Percentiles rank a stretch among this genome's conserved stretches.
Evolutionary conservation across 1,140 invertebrate genomes (phyloP).

Genomic region (Drosophila takahashii): DNA sequence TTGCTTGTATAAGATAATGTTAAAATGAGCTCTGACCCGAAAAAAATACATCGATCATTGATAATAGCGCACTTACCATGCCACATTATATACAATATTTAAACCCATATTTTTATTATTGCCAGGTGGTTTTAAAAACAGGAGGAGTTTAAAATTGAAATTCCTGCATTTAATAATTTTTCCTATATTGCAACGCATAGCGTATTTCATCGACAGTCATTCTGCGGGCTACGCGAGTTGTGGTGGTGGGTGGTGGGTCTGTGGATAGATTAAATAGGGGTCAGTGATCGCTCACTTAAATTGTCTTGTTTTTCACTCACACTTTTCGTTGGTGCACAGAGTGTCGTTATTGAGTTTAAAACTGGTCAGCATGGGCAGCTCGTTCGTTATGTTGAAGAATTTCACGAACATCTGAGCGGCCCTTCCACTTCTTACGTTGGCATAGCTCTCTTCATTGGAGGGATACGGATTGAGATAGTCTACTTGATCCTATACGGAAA

Average conservation of each 20-base stretch:
- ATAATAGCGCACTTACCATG: too few species aligned
- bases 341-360: neutral
- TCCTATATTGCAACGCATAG: neutral
- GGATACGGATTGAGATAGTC: neutral
- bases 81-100: too few species aligned
- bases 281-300: neutral
- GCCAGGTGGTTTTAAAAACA: too few species aligned
- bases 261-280: neutral
- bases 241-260: neutral
- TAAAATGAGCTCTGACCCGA: too few species aligned
- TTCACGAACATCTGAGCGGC: neutral
- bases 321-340: neutral
- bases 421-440: neutral
- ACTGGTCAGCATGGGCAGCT: constrained; percentile 8
- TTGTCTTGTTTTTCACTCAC: neutral
- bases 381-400: neutral
- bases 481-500: constrained; percentile 3
- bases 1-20: too few species aligned
- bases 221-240: neutral
- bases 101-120: too few species aligned
- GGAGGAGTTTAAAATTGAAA: too few species aligned
- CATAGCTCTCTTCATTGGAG: neutral
- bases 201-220: neutral
- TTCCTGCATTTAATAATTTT: neutral
- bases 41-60: too few species aligned